Conservation (phyloP, 2,888 invertebrate species). For the Anticlea derivata region DNA sequence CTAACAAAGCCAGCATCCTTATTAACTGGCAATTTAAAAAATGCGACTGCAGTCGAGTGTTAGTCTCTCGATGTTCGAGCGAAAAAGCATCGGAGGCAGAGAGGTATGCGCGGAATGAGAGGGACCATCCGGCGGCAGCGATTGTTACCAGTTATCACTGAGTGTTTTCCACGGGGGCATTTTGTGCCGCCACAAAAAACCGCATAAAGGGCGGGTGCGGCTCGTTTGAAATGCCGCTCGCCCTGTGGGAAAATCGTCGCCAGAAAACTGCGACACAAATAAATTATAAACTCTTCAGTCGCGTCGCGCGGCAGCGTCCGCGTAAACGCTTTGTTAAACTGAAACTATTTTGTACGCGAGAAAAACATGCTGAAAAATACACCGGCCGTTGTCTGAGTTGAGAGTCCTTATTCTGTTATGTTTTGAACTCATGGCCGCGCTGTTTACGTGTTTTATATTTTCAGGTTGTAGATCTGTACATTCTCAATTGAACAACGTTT, state of each 20-base stretch:
- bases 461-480: conserved; percentile 6
- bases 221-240: conserved; percentile 74
- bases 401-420: conserved; percentile 22
- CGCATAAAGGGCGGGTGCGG: conserved; percentile 81
- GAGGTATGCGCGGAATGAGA: conserved; percentile 79
- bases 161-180: conserved; percentile 82
- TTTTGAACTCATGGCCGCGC: conserved; percentile 13
- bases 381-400: conserved; percentile 13
- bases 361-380: conserved; percentile 32
- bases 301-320: conserved; percentile 49
- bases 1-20: conserved; percentile 26
- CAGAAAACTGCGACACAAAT: conserved; percentile 82
- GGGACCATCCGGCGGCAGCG: conserved; percentile 82
- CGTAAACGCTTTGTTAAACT: conserved; percentile 62
- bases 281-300: conserved; percentile 79
- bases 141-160: conserved; percentile 84
- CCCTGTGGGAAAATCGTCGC: conserved; percentile 83
- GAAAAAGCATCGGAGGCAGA: conserved; percentile 77
- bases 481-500: neutral
- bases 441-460: conserved; percentile 14
- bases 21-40: conserved; percentile 30
- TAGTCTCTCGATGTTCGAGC: conserved; percentile 28
- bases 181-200: conserved; percentile 81
- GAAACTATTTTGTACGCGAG: conserved; percentile 46
- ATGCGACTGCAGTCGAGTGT: conserved; percentile 29